Evolutionary conservation across 2,888 invertebrate species (phyloP), one percentile per base, ranked within the genome.

Genomic region (Schrankia costaestrigalis): DNA sequence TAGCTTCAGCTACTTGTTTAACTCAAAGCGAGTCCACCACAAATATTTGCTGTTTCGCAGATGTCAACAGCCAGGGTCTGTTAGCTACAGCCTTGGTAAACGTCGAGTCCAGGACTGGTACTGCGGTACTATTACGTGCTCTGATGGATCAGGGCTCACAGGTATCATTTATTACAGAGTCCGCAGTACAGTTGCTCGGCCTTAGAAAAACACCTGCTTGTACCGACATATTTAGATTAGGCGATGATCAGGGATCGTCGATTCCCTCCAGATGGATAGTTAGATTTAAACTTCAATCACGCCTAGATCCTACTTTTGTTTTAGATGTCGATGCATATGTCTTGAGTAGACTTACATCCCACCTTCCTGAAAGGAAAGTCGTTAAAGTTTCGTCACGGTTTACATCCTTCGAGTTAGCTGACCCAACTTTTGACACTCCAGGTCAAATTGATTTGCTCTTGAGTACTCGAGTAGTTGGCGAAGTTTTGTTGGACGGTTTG

Each of bases 371-470:
- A 8, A 30, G 12, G 12, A 19, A 25, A 11, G 14, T 24, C 2
- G 18, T 27, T 14, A 8, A 22, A 11, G 21, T 23, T 4, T 11
- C 21, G 13, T 11, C 26, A 8, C 9, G n/a, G 11, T 8, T 27
- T 15, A 5, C 7, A 5, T 17, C 17, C 7, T 7, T 17, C 17
- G 17, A 17, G 7, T 11, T 23, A 3, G 23, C 23, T 5, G 23
- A 23, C 11, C 23, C 23, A 11, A 3, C 3, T 2, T 23, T 23
- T 8, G 8, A 23, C 8, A 21, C 11, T 10, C 44, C 46, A 1
- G 33, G 32, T 9, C 44, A 38, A 18, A 40, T 50, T 21, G 46
- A 46, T 33, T 11, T 46, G 0, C 18, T 50, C 6, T 27, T 49
- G 13, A 37, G 44, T 7, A 32, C 39, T 0, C 26, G 32, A 7